Conservation (phyloP, 2,888 invertebrate genomes). For the Elgonia sp. region DNA sequence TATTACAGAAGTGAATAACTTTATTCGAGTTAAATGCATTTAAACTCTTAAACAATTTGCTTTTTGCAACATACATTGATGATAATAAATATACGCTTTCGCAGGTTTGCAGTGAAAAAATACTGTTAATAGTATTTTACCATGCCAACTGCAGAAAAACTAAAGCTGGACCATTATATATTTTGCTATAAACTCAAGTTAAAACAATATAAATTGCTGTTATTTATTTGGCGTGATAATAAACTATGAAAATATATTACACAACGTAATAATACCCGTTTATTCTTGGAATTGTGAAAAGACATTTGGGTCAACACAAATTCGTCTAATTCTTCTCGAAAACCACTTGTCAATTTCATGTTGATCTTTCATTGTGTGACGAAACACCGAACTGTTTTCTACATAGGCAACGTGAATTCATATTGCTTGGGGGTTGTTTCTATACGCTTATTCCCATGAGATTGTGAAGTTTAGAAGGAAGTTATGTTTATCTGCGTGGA, state of each 20-base stretch:
- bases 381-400: slow-evolving; percentile 48
- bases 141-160: too few species aligned
- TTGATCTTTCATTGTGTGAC: slow-evolving; percentile 54
- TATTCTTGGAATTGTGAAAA: slow-evolving; percentile 10
- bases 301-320: slow-evolving; percentile 21
- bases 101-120: too few species aligned
- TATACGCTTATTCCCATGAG: slow-evolving; percentile 32
- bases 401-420: slow-evolving; percentile 32
- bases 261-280: slow-evolving; percentile 2
- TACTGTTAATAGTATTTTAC: too few species aligned
- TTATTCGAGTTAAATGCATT: too few species aligned
- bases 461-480: slow-evolving; percentile 35
- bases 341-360: slow-evolving; percentile 33
- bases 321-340: slow-evolving; percentile 19
- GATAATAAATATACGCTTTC: too few species aligned
- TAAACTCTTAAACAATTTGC: too few species aligned
- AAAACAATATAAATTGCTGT: slow-evolving; percentile 14
- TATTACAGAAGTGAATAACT: too few species aligned
- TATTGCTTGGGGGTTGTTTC: slow-evolving; percentile 31
- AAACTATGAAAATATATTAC: slow-evolving; percentile 32
- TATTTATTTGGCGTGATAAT: neutral
- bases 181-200: neutral
- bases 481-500: slow-evolving; percentile 42
- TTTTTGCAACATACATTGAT: too few species aligned
- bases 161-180: too few species aligned